These are phyloP conservation scores for Camelus bactrianus DNA, from an alignment of 2,113 vertebrate genomes.

Conservation along the genomic window DNA sequence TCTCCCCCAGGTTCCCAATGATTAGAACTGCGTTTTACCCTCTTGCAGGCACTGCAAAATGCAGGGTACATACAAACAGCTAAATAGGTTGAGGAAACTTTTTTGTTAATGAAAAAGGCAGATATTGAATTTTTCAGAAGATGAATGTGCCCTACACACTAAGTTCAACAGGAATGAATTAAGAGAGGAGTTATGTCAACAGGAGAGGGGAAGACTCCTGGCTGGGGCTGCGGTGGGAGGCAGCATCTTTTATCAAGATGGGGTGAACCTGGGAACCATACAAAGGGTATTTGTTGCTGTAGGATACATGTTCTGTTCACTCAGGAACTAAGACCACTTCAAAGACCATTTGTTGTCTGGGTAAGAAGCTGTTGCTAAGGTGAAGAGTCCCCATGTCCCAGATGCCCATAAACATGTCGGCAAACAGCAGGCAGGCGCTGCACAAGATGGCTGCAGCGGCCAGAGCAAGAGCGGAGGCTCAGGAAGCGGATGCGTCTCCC, in stretches of 20 bases:
- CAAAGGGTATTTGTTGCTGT: conserved; percentile 55
- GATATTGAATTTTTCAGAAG: conserved; percentile 13
- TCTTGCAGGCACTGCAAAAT: background rate
- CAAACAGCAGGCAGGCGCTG: conserved; percentile 33
- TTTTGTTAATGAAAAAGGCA: conserved; percentile 50
- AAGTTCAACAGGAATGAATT: background rate
- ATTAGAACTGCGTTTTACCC: background rate
- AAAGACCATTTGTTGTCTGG: conserved; percentile 67
- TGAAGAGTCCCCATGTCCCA: conserved; percentile 58
- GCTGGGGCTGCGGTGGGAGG: background rate
- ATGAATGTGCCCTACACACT: background rate
- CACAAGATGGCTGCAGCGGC: conserved; percentile 40
- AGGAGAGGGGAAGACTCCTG: background rate
- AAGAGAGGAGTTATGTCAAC: background rate
- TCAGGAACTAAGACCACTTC: conserved; percentile 48
- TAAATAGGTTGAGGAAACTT: background rate
- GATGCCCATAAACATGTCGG: conserved; percentile 51
- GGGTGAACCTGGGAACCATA: conserved; percentile 30
- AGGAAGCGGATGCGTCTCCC: conserved; percentile 82
- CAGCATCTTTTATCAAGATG: conserved; percentile 39
- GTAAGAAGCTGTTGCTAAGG: conserved; percentile 69
- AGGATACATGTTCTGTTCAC: conserved; percentile 16
- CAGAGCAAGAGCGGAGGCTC: conserved; percentile 38
- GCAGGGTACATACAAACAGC: background rate
- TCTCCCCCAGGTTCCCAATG: background rate